Base-by-base conservation (phyloP, 1,140 invertebrate genomes). In the Oedothorax gibbosus region DNA sequence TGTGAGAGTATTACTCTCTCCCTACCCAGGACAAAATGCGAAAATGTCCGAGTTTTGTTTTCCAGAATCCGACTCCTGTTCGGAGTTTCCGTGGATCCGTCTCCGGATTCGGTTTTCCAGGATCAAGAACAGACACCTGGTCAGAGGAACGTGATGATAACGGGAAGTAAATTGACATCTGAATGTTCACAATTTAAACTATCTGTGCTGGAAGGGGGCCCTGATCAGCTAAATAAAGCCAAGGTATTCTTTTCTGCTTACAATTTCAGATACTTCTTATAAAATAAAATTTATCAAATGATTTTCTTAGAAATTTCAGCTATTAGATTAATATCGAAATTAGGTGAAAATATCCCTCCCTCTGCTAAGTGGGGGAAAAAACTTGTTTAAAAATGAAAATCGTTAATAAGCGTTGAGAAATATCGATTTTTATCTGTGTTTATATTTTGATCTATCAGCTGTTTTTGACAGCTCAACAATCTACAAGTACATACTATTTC, bases 1-100 rank as follows among this genome's bases (percentile, higher is more conserved):
- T 75, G 81, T 68, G 81, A 84, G 20, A 84, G 81, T 54, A 84
- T 84, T 60, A 84, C 81, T 56, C 56, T 84, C 20, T 84, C 49
- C n/a, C 56, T 84, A 35, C 81, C 81, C 50, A 84, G 81, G 71
- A 84, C 81, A 15, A 84, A 76, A 76, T 84, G 81, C 62, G 81
- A 84, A 53, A 84, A 84, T 56, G 81, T 84, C 10, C 81, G 81
- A 14, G 81, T 84, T n/a, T 66, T 84, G 49, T 84, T 84, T 57
- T 84, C 81, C 18, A 35, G 81, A 72, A 84, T 84, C 49, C 81
- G 81, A 21, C 68, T 84, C 54, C 71, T 84, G 18, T 84, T 84
- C 20, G 69, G 81, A 64, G 81, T 84, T 18, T 84, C 81, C 18
- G 81, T 84, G 57, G 81, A 84, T 68, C 81, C 81, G 72, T n/a